Conservation (phyloP, 2,888 invertebrate genomes). For the Ichneumoninae sp. region DNA sequence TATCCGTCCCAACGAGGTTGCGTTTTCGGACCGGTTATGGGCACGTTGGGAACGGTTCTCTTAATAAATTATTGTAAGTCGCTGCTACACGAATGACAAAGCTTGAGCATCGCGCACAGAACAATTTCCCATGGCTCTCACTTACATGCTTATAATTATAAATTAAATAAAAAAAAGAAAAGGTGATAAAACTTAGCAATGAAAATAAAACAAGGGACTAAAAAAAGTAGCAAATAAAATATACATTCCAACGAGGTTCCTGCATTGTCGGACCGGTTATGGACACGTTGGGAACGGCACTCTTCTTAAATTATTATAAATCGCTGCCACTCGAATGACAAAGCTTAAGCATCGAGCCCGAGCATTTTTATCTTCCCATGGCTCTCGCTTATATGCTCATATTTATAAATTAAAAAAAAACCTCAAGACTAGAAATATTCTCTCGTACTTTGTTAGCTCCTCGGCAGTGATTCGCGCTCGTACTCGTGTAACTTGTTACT, state of each 20-base stretch:
- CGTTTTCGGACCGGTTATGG: constrained; percentile 44
- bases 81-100: constrained; percentile 3
- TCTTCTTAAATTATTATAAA: constrained; percentile 41
- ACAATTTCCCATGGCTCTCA: constrained; percentile 12
- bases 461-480: not conserved
- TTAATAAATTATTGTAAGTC: constrained; percentile 41
- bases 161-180: not conserved
- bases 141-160: not conserved
- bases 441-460: not conserved
- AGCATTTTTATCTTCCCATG: constrained; percentile 18
- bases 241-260: not conserved
- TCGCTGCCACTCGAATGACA: constrained; percentile 7
- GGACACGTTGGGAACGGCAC: constrained; percentile 29
- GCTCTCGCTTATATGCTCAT: not conserved
- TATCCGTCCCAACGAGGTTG: not conserved
- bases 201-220: not conserved
- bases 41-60: constrained; percentile 35
- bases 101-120: not conserved
- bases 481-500: not conserved
- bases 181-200: not conserved
- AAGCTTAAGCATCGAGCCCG: not conserved
- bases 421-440: not conserved
- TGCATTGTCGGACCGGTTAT: constrained; percentile 39
- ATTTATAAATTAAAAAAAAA: not conserved
- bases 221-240: not conserved